These are phyloP conservation scores for Pollenia labialis DNA, from an alignment of 2,888 invertebrate genomes.

Conservation along the genomic window DNA sequence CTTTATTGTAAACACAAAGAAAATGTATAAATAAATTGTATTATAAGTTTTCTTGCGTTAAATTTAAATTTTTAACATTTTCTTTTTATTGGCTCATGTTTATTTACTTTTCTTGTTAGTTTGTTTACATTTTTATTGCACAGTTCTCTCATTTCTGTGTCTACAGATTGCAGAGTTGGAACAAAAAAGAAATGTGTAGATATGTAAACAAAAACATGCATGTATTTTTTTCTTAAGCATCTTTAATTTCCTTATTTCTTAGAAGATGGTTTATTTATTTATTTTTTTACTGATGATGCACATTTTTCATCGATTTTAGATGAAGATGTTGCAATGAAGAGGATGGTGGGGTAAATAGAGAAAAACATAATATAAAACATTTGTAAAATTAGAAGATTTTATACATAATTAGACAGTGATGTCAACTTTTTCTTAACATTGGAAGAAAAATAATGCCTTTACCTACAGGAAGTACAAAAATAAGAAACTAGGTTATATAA, in stretches of 20 bases:
- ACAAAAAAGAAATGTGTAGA: neutral
- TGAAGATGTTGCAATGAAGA: neutral
- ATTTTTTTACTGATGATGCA: slow-evolving; percentile 5
- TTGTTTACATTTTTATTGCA: slow-evolving; percentile 29
- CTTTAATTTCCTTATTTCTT: slow-evolving; percentile 10
- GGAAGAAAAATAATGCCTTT: no score
- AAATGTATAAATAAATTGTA: neutral
- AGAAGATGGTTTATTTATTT: neutral
- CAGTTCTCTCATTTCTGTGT: neutral
- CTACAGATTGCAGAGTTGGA: slow-evolving; percentile 20
- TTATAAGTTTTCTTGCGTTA: neutral
- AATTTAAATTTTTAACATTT: neutral
- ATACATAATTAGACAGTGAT: no score
- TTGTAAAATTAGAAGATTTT: neutral
- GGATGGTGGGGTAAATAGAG: neutral
- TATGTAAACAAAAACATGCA: neutral
- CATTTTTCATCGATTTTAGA: slow-evolving; percentile 10
- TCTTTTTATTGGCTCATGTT: slow-evolving; percentile 12
- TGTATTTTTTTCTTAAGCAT: neutral
- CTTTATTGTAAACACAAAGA: slow-evolving; percentile 1
- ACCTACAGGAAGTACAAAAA: no score
- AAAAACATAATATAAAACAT: neutral
- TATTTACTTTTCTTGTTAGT: slow-evolving; percentile 19
- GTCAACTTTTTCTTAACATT: no score
- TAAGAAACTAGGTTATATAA: no score